phyloP scores from a whole-genome alignment of 2,797 vertebrate species.

The Ataeniobius toweri region DNA sequence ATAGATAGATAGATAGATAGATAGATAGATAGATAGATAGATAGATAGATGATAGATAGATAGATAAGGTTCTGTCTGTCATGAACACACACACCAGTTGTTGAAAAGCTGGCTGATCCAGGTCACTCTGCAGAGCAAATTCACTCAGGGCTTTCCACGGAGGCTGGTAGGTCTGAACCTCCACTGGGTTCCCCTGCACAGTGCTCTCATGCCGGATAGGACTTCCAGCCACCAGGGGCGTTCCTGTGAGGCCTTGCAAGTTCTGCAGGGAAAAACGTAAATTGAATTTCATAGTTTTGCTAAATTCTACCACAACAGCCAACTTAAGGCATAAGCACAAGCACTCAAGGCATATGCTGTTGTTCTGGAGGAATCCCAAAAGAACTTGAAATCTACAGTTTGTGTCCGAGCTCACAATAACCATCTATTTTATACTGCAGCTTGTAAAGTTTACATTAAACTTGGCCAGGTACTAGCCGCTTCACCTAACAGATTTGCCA shows the following conservation, averaged over 20 bases:
- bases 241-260: conserved; percentile 94
- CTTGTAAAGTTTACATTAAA: not conserved
- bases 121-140: conserved; percentile 95
- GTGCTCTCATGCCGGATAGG: conserved; percentile 94
- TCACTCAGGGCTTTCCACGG: conserved; percentile 98
- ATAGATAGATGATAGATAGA: conserved; percentile 20
- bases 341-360: no score
- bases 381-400: not conserved
- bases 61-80: conserved; percentile 12
- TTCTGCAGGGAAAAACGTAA: conserved; percentile 76
- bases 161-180: conserved; percentile 98
- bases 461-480: not conserved
- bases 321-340: not conserved
- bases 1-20: conserved; percentile 18
- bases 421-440: not conserved
- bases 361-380: not conserved
- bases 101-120: conserved; percentile 97
- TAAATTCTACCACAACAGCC: not conserved
- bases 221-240: conserved; percentile 94
- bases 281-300: not conserved
- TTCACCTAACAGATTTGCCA: not conserved
- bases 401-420: not conserved
- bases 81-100: conserved; percentile 87
- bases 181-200: conserved; percentile 92
- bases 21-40: conserved; percentile 13